Percentiles rank a stretch among this genome's conserved stretches.
phyloP scores from a whole-genome alignment of 2,113 vertebrate species.

The Heterochromis multidens region DNA sequence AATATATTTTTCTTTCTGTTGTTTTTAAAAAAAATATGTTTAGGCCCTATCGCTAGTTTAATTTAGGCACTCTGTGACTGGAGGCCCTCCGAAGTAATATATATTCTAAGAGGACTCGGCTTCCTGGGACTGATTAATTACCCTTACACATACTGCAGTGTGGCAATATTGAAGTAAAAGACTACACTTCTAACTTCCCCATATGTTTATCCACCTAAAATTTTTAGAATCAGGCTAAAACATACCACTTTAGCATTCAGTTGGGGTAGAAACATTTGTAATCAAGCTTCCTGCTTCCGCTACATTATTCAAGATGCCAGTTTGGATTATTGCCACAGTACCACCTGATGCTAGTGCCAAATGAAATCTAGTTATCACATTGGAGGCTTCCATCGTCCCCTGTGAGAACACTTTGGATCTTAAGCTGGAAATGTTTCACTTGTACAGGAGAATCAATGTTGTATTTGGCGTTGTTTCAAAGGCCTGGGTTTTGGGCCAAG shows the following conservation, averaged over 20 bases:
- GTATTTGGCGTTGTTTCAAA: conserved; percentile 18
- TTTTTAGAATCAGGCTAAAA: neutral
- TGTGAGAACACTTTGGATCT: conserved; percentile 5
- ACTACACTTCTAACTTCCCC: neutral
- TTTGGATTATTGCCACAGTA: conserved; percentile 18
- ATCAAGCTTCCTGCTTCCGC: neutral
- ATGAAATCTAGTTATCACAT: neutral
- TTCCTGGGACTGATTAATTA: neutral
- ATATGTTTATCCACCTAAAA: neutral
- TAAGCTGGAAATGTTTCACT: conserved; percentile 23
- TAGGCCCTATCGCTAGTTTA: neutral
- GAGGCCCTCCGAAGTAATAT: neutral
- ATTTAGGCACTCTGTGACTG: neutral
- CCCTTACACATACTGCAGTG: neutral
- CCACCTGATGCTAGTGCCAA: conserved; percentile 2
- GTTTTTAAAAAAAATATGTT: neutral
- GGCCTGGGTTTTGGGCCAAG: neutral
- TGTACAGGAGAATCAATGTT: neutral
- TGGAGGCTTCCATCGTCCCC: neutral
- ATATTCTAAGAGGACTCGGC: neutral
- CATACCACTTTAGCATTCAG: neutral
- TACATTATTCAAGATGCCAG: neutral
- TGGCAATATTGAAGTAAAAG: neutral
- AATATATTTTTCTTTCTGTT: neutral
- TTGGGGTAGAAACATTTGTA: neutral